Evolutionary conservation across 2,113 vertebrate genomes (phyloP).

Genomic region (Ameiurus melas): DNA sequence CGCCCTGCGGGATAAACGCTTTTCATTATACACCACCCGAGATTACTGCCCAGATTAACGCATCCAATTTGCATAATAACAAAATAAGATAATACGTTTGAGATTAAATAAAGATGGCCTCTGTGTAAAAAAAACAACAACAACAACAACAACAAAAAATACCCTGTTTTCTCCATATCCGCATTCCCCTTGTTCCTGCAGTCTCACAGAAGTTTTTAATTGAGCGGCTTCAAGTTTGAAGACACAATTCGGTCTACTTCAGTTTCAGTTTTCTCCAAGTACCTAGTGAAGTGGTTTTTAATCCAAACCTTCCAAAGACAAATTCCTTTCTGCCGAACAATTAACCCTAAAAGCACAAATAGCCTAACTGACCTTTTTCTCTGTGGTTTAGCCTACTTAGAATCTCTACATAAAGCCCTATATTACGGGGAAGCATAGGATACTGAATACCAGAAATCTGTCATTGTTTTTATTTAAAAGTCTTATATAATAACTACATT

Average conservation of each 20-base stretch:
- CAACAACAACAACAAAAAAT: too few species aligned
- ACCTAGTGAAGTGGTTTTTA: background rate
- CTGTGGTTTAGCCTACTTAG: background rate
- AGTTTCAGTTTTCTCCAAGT: too few species aligned
- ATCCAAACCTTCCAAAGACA: background rate
- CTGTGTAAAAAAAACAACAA: too few species aligned
- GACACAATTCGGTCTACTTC: background rate
- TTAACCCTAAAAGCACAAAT: background rate
- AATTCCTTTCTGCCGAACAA: background rate
- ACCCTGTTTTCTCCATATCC: too few species aligned
- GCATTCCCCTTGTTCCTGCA: background rate
- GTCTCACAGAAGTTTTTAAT: background rate
- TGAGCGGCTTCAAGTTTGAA: background rate
- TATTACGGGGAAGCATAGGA: background rate
- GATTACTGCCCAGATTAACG: slow-evolving; percentile 45
- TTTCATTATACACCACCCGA: slow-evolving; percentile 49
- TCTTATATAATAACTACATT: background rate
- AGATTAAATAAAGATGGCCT: slow-evolving; percentile 47
- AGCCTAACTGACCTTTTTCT: background rate
- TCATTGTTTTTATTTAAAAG: background rate
- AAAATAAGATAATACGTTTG: slow-evolving; percentile 31
- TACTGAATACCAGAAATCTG: background rate
- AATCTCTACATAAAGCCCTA: background rate
- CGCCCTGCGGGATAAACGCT: slow-evolving; percentile 45
- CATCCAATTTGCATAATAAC: slow-evolving; percentile 35